Base-by-base conservation (phyloP, 2,113 vertebrate genomes). In the Xenopus tropicalis region DNA sequence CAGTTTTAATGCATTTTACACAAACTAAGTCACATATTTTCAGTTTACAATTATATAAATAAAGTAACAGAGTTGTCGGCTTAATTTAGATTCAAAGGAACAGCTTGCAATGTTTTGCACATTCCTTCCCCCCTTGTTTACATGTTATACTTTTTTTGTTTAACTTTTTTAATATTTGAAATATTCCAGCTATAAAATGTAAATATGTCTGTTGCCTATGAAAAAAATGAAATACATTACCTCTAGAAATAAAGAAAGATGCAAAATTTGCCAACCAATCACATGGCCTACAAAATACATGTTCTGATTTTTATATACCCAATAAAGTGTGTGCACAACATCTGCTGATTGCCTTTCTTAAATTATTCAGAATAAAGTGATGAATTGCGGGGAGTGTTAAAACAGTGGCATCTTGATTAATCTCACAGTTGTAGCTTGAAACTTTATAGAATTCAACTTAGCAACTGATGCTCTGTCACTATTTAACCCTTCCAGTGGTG, bases 401-500 rank as follows among this genome's bases (percentile, higher is more conserved):
- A 64, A 42, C 23, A 13, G 21, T 14, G 71, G 20, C 21, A 21
- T 57, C 62, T 44, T 66, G 71, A 73, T 58, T 73, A 66, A 66
- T 66, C 21, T 65, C n/a, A n/a, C n/a, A 21, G 17, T 43, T 54
- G 16, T 17, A 25, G 25, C 25, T 37, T 19, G 10, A 37, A 65
- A 44, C 29, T 44, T 44, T 65, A 12, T 29, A 21, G 37, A 43
- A 65, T 44, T 11, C 10, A 20, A 5, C 46, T 73, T 44, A 13
- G 52, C 51, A 65, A 65, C 29, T 21, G 14, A 21, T 21, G 29
- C 37, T 13, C 52, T 46, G 16, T 57, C 51, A 13, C 51, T 66
- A 17, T 57, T 72, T 73, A 73, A 73, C 71, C 61, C 71, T 73
- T 73, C n/a, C 1, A 54, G 29, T 66, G 19, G 37, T 46, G 62